These are phyloP conservation scores for Drosophila vallismaia DNA, from an alignment of 2,888 invertebrate genomes.

Conservation along the genomic window DNA sequence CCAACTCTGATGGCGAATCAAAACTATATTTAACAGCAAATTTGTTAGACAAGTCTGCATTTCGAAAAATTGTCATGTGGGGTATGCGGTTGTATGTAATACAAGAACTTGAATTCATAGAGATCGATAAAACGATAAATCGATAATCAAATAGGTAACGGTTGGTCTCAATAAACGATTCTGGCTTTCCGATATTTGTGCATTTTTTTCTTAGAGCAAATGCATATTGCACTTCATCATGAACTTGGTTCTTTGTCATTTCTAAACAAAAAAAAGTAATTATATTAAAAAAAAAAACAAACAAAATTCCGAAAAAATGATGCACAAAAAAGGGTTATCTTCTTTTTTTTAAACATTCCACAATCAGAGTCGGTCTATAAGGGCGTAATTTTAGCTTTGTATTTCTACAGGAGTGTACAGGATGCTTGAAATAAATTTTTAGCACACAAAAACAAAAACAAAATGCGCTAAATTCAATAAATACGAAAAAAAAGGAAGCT, in stretches of 20 bases:
- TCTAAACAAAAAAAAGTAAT: constrained; percentile 25
- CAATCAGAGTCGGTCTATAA: constrained; percentile 14
- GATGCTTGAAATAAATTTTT: constrained; percentile 17
- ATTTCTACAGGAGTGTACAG: background rate
- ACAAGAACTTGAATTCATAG: too few relatives aligned
- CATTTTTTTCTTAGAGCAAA: constrained; percentile 52
- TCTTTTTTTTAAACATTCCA: too few relatives aligned
- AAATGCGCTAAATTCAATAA: constrained; percentile 48
- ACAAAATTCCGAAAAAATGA: constrained; percentile 3
- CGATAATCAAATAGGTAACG: too few relatives aligned
- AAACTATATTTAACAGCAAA: constrained; percentile 18
- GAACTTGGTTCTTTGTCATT: constrained; percentile 65
- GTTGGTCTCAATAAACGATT: constrained; percentile 10
- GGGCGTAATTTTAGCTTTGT: background rate
- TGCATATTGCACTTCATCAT: constrained; percentile 69
- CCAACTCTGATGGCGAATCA: constrained; percentile 7
- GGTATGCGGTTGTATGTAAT: too few relatives aligned
- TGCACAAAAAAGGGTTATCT: background rate
- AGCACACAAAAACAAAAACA: constrained; percentile 51
- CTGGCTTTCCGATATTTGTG: constrained; percentile 6
- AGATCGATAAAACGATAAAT: too few relatives aligned
- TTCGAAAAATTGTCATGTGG: too few relatives aligned
- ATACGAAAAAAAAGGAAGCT: constrained; percentile 8
- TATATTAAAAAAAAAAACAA: constrained; percentile 17
- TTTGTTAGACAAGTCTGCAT: constrained; percentile 35